Evolutionary conservation across 2,888 invertebrate genomes (phyloP), one percentile per base, ranked within the genome.

Genomic region (Melieria crassipennis): DNA sequence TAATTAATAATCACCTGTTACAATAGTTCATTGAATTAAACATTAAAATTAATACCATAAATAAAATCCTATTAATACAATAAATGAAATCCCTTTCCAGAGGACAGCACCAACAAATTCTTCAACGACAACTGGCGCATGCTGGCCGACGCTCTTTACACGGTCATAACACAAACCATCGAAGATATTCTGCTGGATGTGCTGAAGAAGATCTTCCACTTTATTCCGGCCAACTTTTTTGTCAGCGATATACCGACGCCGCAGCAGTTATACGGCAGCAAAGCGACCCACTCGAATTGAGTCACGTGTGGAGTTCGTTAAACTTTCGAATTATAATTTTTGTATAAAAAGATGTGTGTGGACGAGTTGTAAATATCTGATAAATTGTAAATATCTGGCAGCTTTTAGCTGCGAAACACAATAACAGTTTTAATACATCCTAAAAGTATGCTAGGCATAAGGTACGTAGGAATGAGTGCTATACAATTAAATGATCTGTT

Each of bases 71-170:
- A 3, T 30, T 30, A 30, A 30, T 30, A 30, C 30, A 30, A 30
- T 13, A 10, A 13, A 57, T 60, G 5, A n/a, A n/a, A 9, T 52
- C 7, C 10, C 60, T 10, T 50, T 88, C 65, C 88, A 92, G 93
- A 93, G 90, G 92, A 92, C 75, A 91, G 91, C 78, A 92, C 92
- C 4, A 93, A 93, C 80, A 89, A 90, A 45, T 93, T 93, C 82
- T 88, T 93, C 75, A 93, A 93, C 83, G 91, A 91, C 65, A 92
- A 93, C 81, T 93, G 93, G 93, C 88, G 90, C 63, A 91, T 92
- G 78, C 89, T 92, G 3, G 90, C 92, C 0, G 92, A 92, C 82
- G 92, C 92, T 4, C 84, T 93, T 50, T 89, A 91, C 78, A 91
- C 92, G 50, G 91, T 93, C 77, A 88, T 93, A 75, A 89, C 91